Conservation (phyloP, 2,888 invertebrate genomes). For the Lochmaea capreae region DNA sequence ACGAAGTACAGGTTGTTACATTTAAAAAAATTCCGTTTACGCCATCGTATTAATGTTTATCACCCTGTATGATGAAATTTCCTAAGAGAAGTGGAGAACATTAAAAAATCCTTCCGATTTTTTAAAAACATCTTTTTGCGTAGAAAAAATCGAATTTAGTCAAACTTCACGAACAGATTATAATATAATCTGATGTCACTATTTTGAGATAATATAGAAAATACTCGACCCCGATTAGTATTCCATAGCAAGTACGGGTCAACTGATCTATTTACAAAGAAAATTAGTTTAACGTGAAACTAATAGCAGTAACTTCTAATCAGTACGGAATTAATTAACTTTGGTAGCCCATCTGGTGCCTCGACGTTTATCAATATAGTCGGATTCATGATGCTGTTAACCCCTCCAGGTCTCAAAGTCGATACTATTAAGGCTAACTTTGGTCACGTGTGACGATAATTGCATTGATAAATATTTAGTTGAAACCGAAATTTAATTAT, state of each 20-base stretch:
- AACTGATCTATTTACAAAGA: conserved; percentile 44
- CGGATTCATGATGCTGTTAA: conserved; percentile 6
- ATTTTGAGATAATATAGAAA: not conserved
- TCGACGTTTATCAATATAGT: conserved; percentile 39
- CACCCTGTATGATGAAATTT: no score
- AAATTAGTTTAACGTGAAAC: conserved; percentile 47
- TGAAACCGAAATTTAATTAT: no score
- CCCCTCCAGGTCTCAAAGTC: conserved; percentile 5
- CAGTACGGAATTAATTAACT: conserved; percentile 44
- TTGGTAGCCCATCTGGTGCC: conserved; percentile 28
- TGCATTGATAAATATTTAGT: not conserved
- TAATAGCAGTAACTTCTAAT: conserved; percentile 43
- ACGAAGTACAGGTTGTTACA: no score
- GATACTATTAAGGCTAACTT: not conserved
- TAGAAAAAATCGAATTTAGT: no score
- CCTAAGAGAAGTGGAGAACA: no score
- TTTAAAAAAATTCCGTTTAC: no score
- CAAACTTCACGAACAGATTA: no score
- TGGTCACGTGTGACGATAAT: not conserved
- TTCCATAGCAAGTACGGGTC: conserved; percentile 39
- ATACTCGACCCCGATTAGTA: conserved; percentile 35
- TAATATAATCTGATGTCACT: not conserved
- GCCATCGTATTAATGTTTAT: no score
- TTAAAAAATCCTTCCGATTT: no score
- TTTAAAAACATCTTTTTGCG: no score